Percentiles rank a stretch among this genome's conserved stretches.
Conservation (phyloP, 2,888 invertebrate species). For the Isoperla grammatica region DNA sequence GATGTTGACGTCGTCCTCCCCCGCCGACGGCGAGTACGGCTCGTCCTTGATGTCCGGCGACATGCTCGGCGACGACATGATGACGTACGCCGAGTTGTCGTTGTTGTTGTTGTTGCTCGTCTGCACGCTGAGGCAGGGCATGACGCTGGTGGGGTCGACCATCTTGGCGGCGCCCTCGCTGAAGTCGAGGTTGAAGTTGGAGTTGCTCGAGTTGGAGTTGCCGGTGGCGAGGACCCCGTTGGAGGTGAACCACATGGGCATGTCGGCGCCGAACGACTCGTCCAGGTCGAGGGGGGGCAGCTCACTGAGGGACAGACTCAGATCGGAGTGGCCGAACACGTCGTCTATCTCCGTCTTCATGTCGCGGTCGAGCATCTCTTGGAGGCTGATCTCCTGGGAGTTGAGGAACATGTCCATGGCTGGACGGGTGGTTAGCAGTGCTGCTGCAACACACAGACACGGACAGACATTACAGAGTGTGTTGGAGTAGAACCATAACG, state of each 20-base stretch:
- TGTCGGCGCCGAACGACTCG: constrained; percentile 45
- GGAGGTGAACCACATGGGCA: constrained; percentile 30
- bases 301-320: constrained; percentile 43
- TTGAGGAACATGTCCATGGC: constrained; percentile 22
- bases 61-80: constrained; percentile 10
- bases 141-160: constrained; percentile 87
- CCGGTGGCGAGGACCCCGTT: constrained; percentile 44
- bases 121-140: constrained; percentile 60
- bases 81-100: constrained; percentile 13
- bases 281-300: constrained; percentile 62
- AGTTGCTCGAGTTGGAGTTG: constrained; percentile 54
- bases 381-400: constrained; percentile 52
- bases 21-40: constrained; percentile 1
- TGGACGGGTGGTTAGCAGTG: neutral
- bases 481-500: no score
- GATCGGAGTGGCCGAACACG: constrained; percentile 58
- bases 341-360: constrained; percentile 81
- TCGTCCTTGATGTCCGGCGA: constrained; percentile 21
- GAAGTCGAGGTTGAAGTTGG: constrained; percentile 61
- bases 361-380: constrained; percentile 87
- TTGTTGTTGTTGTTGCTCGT: constrained; percentile 33
- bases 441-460: no score
- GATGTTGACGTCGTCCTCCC: constrained; percentile 27
- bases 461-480: no score
- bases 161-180: constrained; percentile 71